Percentiles rank a stretch among this genome's conserved stretches.
phyloP scores from a whole-genome alignment of 2,888 invertebrate genomes.

The Glyphotaelius pellucidus region DNA sequence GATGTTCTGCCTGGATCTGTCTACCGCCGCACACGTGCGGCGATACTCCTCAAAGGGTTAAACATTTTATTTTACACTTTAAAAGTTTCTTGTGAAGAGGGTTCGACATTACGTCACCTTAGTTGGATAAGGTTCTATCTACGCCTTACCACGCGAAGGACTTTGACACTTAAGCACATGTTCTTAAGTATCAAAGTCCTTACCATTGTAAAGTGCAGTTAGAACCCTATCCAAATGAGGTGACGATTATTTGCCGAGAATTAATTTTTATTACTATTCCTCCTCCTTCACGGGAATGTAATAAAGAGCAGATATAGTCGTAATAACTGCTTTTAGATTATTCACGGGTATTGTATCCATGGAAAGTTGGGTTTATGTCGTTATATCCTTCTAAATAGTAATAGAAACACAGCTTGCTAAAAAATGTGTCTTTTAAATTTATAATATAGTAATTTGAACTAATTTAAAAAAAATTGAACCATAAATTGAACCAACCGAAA shows the following conservation, averaged over 20 bases:
- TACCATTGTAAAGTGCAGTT: too few relatives aligned
- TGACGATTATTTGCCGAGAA: conserved; percentile 14
- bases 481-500: too few relatives aligned
- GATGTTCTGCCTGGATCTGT: too few relatives aligned
- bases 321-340: conserved; percentile 23
- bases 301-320: conserved; percentile 48
- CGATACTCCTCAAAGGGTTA: too few relatives aligned
- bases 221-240: too few relatives aligned
- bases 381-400: neutral
- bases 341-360: neutral
- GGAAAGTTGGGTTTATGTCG: neutral
- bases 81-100: conserved; percentile 58
- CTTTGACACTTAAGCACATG: too few relatives aligned
- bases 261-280: conserved; percentile 54
- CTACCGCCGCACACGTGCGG: too few relatives aligned
- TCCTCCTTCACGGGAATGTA: conserved; percentile 18
- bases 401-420: neutral
- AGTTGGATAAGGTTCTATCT: too few relatives aligned
- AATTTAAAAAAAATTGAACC: neutral
- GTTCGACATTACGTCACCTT: too few relatives aligned
- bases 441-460: neutral
- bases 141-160: too few relatives aligned
- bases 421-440: neutral
- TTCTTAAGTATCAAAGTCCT: too few relatives aligned
- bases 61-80: neutral